phyloP scores from a whole-genome alignment of 2,888 invertebrate genomes.

The Tachystola acroxantha region DNA sequence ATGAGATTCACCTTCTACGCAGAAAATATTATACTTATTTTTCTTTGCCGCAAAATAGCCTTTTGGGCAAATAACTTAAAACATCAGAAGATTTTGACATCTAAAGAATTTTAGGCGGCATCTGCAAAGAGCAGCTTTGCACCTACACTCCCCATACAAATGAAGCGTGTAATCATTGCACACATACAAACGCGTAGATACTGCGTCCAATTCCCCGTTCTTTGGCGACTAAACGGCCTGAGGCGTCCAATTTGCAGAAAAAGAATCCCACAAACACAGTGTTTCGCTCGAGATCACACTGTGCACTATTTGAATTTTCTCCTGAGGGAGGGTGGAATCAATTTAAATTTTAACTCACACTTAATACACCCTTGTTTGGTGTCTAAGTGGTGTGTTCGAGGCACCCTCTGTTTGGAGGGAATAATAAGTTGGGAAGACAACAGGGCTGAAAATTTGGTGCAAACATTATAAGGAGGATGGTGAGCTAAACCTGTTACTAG shows the following conservation, averaged over 20 bases:
- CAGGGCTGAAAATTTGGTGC: conserved; percentile 42
- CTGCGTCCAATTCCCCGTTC: conserved; percentile 37
- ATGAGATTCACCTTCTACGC: no score
- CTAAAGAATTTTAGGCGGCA: conserved; percentile 1
- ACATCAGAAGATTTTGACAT: not conserved
- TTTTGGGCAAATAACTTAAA: no score
- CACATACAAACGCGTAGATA: conserved; percentile 36
- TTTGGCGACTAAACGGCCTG: conserved; percentile 62
- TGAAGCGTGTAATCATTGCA: conserved; percentile 54
- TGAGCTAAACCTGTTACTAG: not conserved
- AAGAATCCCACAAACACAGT: conserved; percentile 71
- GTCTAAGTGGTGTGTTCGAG: conserved; percentile 77
- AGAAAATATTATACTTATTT: no score
- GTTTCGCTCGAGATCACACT: conserved; percentile 71
- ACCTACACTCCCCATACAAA: conserved; percentile 28
- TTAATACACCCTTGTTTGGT: conserved; percentile 79
- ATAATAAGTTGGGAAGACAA: conserved; percentile 73
- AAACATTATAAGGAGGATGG: conserved; percentile 13
- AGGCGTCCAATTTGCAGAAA: conserved; percentile 75
- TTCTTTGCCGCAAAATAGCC: not conserved
- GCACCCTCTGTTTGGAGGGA: conserved; percentile 71
- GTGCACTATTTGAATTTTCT: conserved; percentile 74
- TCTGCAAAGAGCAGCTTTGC: conserved; percentile 6
- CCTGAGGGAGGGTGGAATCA: conserved; percentile 70
- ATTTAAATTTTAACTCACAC: conserved; percentile 78